Evolutionary conservation across 2,888 invertebrate genomes (phyloP), one percentile per base, ranked within the genome.

Genomic region (Cecidostiba fungosa): DNA sequence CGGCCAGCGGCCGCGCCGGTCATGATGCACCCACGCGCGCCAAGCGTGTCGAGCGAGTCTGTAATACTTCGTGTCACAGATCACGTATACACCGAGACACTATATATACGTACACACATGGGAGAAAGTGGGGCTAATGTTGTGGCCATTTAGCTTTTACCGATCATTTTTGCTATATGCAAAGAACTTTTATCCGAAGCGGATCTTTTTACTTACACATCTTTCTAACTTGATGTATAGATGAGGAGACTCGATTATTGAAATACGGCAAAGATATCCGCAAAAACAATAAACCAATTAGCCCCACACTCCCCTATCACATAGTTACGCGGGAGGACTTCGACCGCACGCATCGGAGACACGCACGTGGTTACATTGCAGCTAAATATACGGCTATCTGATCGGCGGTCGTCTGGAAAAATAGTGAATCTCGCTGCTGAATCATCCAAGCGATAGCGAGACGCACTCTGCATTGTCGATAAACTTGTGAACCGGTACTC

Each of bases 351-450:
- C 54, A 59, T 59, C 54, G 54, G 23, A 59, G 54, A 59, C n/a
- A 59, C n/a, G n/a, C 54, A n/a, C 54, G 54, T n/a, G 54, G 8
- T 59, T 8, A 23, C n/a, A 6, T 16, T 8, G 23, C n/a, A 59
- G n/a, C 23, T 8, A 43, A 43, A 43, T 43, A 43, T 43, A 59
- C 54, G 3, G 0, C 3, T 69, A 47, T 70, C 76, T 1, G 23
- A 50, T 85, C 47, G 66, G 23, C 62, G 19, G 12, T 23, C 16
- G 80, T 77, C 77, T 79, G 76, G 76, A 85, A 85, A 85, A 77
- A 62, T 72, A 76, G 66, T 3, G 26, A 79, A 66, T 79, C 39
- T 32, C 12, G 14, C 66, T n/a, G 54, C 39, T 84, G 79, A 84
- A 69, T 84, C 79, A 84, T 66, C 74, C 26, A 3, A 19, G 19